These are phyloP conservation scores for Drosophila ogumai DNA, from an alignment of 1,140 invertebrate genomes.

Conservation along the genomic window DNA sequence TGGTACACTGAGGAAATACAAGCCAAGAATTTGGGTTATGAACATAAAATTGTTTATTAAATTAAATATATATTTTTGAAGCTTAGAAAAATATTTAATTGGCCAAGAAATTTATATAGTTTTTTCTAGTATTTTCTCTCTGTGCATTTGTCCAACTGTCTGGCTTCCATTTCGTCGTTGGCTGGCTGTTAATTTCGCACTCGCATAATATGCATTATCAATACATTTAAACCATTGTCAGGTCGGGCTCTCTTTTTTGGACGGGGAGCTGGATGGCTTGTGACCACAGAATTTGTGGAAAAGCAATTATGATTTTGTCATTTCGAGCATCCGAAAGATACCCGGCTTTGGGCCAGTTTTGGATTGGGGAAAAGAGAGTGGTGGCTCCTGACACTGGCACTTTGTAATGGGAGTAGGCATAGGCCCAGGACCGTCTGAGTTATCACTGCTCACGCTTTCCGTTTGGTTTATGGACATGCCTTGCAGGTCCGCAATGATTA, in stretches of 20 bases:
- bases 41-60: background rate
- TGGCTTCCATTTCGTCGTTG: conserved; percentile 37
- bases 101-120: background rate
- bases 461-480: conserved; percentile 49
- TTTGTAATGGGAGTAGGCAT: conserved; percentile 22
- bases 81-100: too few species aligned
- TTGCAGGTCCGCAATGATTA: conserved; percentile 53
- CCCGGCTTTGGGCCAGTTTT: conserved; percentile 35
- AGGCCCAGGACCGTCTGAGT: conserved; percentile 47
- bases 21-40: too few species aligned
- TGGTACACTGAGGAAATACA: background rate
- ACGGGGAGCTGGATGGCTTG: conserved; percentile 17
- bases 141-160: conserved; percentile 20
- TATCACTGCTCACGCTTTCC: conserved; percentile 57
- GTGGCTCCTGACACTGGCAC: conserved; percentile 54
- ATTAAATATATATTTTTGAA: background rate
- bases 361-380: conserved; percentile 6
- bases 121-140: background rate
- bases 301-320: conserved; percentile 83
- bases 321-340: conserved; percentile 70
- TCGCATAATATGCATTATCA: conserved; percentile 80
- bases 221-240: conserved; percentile 82
- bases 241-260: conserved; percentile 26
- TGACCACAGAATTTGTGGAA: conserved; percentile 69
- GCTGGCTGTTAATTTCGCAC: conserved; percentile 70